A percentile compares a stretch with the other conserved stretches of the same genome.
Evolutionary conservation across 2,888 invertebrate genomes (phyloP).

Genomic region (Volucella inanis): DNA sequence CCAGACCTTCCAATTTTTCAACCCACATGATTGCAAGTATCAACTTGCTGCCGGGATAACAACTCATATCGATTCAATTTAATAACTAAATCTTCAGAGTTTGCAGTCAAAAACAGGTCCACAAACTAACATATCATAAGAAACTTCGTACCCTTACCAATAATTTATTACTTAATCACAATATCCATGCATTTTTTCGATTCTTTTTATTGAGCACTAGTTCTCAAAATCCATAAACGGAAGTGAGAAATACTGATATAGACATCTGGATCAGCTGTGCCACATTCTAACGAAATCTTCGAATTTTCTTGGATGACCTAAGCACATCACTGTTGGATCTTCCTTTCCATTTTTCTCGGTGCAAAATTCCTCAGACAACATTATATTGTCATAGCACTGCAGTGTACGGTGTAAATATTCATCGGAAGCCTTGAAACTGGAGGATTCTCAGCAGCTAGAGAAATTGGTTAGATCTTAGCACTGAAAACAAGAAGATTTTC

Average conservation of each 20-base stretch:
- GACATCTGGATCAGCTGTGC: constrained; percentile 79
- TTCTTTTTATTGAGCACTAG: constrained; percentile 33
- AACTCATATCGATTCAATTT: too few relatives aligned
- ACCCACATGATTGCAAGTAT: too few relatives aligned
- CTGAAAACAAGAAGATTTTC: constrained; percentile 76
- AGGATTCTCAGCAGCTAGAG: constrained; percentile 74
- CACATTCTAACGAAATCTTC: constrained; percentile 80
- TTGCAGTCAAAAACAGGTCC: too few relatives aligned
- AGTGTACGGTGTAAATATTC: constrained; percentile 76
- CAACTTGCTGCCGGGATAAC: too few relatives aligned
- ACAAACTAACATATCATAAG: too few relatives aligned
- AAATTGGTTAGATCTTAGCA: constrained; percentile 75
- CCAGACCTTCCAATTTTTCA: too few relatives aligned
- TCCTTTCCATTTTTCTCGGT: constrained; percentile 29
- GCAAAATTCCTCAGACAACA: constrained; percentile 50
- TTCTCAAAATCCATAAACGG: constrained; percentile 77
- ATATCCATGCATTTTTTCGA: neutral
- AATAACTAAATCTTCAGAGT: too few relatives aligned
- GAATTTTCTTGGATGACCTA: constrained; percentile 67
- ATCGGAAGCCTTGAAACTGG: constrained; percentile 74
- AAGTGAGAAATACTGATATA: constrained; percentile 77
- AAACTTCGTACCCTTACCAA: too few relatives aligned
- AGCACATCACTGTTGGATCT: constrained; percentile 67
- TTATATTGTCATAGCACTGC: constrained; percentile 76
- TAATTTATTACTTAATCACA: too few relatives aligned